Percentiles rank a stretch among this genome's conserved stretches.
Evolutionary conservation across 1,140 invertebrate genomes (phyloP).

Genomic region (Calliphora vicina): DNA sequence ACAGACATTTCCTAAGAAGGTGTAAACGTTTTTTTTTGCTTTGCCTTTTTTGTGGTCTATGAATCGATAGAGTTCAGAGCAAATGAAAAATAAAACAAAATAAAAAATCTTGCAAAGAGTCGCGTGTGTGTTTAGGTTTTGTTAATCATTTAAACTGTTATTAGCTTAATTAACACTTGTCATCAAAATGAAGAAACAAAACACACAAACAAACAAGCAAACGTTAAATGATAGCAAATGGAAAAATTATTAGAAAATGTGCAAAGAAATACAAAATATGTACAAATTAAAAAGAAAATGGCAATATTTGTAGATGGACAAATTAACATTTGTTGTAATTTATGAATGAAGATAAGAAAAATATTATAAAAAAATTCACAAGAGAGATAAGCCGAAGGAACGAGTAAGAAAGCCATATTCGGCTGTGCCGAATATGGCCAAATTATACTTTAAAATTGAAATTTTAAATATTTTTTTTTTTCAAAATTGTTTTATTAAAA

Average conservation of each 20-base stretch:
- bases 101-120: neutral
- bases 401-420: too few relatives aligned
- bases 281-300: too few relatives aligned
- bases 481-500: too few relatives aligned
- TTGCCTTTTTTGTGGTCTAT: neutral
- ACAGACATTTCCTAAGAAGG: constrained; percentile 20
- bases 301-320: too few relatives aligned
- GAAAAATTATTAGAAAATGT: neutral
- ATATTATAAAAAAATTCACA: too few relatives aligned
- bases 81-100: neutral
- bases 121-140: constrained; percentile 34
- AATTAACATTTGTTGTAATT: too few relatives aligned
- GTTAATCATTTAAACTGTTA: constrained; percentile 36
- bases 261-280: too few relatives aligned
- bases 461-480: too few relatives aligned
- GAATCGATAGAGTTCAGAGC: neutral
- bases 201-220: neutral
- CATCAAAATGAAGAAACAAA: constrained; percentile 2
- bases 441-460: too few relatives aligned
- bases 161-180: constrained; percentile 38
- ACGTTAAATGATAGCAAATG: neutral
- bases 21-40: constrained; percentile 22
- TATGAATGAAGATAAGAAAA: too few relatives aligned
- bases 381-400: too few relatives aligned
- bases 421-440: too few relatives aligned